phyloP scores from a whole-genome alignment of 2,113 vertebrate genomes.

The Anas platyrhynchos region DNA sequence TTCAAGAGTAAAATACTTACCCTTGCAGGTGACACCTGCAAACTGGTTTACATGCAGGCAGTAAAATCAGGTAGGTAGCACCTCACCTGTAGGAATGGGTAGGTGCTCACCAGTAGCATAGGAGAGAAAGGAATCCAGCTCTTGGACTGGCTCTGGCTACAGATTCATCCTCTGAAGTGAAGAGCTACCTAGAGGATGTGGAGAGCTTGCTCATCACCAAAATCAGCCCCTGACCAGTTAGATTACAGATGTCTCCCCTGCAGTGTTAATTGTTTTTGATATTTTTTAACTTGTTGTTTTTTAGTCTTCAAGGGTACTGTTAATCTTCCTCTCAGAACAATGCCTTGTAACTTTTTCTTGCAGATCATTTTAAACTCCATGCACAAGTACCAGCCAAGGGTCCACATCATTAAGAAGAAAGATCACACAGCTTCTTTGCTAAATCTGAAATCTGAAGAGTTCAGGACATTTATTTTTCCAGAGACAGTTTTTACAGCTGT shows the following conservation, averaged over 20 bases:
- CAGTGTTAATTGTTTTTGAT: background rate
- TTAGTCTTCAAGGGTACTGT: background rate
- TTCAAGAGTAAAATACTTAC: background rate
- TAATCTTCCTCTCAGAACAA: background rate
- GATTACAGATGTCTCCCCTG: background rate
- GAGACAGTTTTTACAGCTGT: constrained; percentile 98
- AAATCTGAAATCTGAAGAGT: constrained; percentile 98
- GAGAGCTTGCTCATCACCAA: background rate
- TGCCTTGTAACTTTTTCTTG: background rate
- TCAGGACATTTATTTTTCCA: constrained; percentile 95
- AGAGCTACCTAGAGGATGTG: background rate
- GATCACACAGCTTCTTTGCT: constrained; percentile 97
- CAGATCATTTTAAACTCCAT: constrained; percentile 99
- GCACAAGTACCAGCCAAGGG: constrained; percentile 99
- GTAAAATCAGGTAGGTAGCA: background rate
- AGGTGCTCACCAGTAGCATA: background rate
- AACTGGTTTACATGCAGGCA: background rate
- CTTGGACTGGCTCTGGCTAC: background rate
- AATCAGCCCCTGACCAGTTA: background rate
- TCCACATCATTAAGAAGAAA: constrained; percentile 99
- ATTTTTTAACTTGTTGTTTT: background rate
- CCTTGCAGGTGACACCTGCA: background rate
- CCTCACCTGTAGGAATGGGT: background rate
- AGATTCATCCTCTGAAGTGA: background rate
- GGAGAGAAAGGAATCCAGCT: background rate